phyloP scores from a whole-genome alignment of 2,113 vertebrate species.

The Stigmatopora nigra region DNA sequence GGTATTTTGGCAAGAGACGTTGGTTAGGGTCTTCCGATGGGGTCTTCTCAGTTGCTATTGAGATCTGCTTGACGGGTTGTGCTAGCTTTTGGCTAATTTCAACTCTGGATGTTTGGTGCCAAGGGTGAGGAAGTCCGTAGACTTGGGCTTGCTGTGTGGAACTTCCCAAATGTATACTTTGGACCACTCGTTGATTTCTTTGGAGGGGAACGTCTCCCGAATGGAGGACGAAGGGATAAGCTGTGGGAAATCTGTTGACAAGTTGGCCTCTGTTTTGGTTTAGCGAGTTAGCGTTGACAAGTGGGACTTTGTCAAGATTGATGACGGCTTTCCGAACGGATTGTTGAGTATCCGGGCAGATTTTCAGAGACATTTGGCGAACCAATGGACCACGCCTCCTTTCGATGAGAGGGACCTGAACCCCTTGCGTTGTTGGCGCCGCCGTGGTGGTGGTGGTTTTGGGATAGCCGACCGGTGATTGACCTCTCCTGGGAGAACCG shows the following conservation, averaged over 20 bases:
- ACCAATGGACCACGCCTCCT: conserved; percentile 89
- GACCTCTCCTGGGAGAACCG: conserved; percentile 68
- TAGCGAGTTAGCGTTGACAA: conserved; percentile 55
- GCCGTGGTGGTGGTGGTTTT: conserved; percentile 22
- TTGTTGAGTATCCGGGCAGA: conserved; percentile 79
- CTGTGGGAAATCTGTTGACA: conserved; percentile 36
- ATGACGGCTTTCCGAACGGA: conserved; percentile 57
- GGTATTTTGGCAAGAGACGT: conserved; percentile 87
- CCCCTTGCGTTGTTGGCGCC: conserved; percentile 44
- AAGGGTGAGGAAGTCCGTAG: conserved; percentile 69
- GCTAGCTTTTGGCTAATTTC: conserved; percentile 61
- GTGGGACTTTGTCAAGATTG: conserved; percentile 65
- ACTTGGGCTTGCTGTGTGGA: conserved; percentile 70
- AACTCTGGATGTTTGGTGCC: conserved; percentile 64
- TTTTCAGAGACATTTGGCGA: conserved; percentile 92
- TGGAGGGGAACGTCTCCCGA: conserved; percentile 50
- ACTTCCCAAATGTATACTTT: conserved; percentile 69
- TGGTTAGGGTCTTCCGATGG: conserved; percentile 47
- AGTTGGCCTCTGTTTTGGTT: conserved; percentile 64
- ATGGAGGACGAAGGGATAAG: conserved; percentile 59
- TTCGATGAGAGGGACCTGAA: conserved; percentile 86
- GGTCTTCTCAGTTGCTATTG: conserved; percentile 54
- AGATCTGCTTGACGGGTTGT: conserved; percentile 54
- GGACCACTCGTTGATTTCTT: conserved; percentile 64
- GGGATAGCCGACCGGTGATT: conserved; percentile 62